phyloP scores from a whole-genome alignment of 2,888 invertebrate genomes.

The Hirudinaria manillensis region DNA sequence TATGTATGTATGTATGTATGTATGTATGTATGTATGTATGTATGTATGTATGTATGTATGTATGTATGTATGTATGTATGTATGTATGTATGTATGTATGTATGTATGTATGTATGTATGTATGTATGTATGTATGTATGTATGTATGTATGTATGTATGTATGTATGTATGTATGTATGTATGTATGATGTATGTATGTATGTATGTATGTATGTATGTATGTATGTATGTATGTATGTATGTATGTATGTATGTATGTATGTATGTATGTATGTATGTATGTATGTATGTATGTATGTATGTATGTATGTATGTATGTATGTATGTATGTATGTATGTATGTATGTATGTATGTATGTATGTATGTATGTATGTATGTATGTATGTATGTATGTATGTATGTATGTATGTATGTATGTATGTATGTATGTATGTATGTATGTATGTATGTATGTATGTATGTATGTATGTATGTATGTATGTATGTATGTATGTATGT shows the following conservation, averaged over 20 bases:
- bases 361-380: neutral
- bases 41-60: constrained; percentile 14
- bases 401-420: no score
- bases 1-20: constrained; percentile 22
- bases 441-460: no score
- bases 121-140: neutral
- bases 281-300: neutral
- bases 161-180: neutral
- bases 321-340: neutral
- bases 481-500: no score
- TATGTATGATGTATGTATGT: neutral
- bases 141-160: neutral
- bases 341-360: neutral
- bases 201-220: neutral
- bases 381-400: no score
- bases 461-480: no score
- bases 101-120: constrained; percentile 1
- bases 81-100: constrained; percentile 6
- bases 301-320: neutral
- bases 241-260: neutral
- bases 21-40: constrained; percentile 21
- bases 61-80: constrained; percentile 1
- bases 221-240: neutral
- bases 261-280: neutral
- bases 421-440: no score